phyloP scores from a whole-genome alignment of 2,113 vertebrate species.

The Actinemys pallida region DNA sequence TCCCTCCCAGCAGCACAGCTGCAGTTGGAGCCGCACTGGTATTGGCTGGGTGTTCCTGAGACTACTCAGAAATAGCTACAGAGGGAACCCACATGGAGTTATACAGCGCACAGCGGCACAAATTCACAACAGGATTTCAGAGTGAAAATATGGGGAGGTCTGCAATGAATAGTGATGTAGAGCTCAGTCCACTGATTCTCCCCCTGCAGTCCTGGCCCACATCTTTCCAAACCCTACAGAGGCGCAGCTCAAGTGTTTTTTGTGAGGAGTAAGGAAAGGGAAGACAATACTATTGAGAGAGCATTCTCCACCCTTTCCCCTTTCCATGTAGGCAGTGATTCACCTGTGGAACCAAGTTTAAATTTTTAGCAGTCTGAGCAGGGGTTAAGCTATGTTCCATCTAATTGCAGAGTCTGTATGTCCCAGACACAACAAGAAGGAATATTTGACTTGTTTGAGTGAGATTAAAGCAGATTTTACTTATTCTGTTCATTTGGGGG shows the following conservation, averaged over 20 bases:
- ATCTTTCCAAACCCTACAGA: conserved; percentile 45
- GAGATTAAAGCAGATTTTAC: conserved; percentile 8
- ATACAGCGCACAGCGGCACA: conserved; percentile 63
- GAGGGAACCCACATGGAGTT: conserved; percentile 62
- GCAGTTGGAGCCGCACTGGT: conserved; percentile 48
- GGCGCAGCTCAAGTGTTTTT: conserved; percentile 62
- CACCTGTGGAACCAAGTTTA: conserved; percentile 21
- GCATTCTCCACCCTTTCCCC: not conserved
- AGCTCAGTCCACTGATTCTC: conserved; percentile 53
- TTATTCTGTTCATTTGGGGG: not conserved
- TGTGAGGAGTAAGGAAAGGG: not conserved
- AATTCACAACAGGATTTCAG: conserved; percentile 52
- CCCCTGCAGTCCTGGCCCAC: conserved; percentile 27
- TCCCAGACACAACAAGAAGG: not conserved
- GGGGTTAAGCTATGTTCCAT: conserved; percentile 27
- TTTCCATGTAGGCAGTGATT: conserved; percentile 47
- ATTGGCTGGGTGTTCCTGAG: conserved; percentile 67
- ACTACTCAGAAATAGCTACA: conserved; percentile 70
- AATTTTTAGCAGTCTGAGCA: conserved; percentile 37
- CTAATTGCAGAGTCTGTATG: not conserved
- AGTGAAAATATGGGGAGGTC: conserved; percentile 55
- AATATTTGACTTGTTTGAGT: not conserved
- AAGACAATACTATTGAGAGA: conserved; percentile 36
- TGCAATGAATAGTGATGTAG: conserved; percentile 59
- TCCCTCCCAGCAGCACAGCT: conserved; percentile 59